These are phyloP conservation scores for Ophiothrix spiculata DNA, from an alignment of 35 echinoderm and acorn worm genomes.

Conservation along the genomic window DNA sequence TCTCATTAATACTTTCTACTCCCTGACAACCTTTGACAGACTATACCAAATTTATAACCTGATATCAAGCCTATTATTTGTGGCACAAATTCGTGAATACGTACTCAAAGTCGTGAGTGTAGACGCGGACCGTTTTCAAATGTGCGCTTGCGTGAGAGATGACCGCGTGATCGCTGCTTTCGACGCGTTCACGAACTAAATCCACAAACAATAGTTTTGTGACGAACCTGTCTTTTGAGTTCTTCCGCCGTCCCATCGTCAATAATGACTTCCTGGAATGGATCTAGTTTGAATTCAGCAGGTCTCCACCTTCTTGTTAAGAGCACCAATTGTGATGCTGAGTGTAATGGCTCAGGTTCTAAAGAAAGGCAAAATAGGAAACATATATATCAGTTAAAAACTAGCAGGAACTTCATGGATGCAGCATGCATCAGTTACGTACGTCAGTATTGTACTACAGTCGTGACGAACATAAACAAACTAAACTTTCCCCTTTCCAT, in stretches of 20 bases:
- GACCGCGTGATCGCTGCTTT: too few species aligned
- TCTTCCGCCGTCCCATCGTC: slow-evolving; percentile 70
- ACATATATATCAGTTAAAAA: background rate
- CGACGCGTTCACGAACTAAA: too few species aligned
- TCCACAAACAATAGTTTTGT: background rate
- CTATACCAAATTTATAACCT: too few species aligned
- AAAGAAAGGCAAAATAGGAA: background rate
- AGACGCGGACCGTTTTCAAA: too few species aligned
- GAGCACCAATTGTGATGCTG: slow-evolving; percentile 53
- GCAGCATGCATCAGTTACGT: background rate
- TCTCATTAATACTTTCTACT: too few species aligned
- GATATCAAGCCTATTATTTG: too few species aligned
- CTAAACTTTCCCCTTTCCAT: background rate
- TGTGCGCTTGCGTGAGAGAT: too few species aligned
- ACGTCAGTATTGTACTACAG: background rate
- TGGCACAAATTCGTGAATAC: too few species aligned
- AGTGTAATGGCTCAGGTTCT: slow-evolving; percentile 71
- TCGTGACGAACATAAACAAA: background rate
- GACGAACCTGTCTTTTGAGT: slow-evolving; percentile 75
- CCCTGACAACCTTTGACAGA: too few species aligned
- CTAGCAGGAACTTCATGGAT: background rate
- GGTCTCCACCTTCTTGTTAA: slow-evolving; percentile 82
- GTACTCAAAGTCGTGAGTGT: too few species aligned
- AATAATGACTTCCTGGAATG: slow-evolving; percentile 75
- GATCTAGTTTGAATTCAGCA: slow-evolving; percentile 78